Evolutionary conservation across 2,888 invertebrate genomes (phyloP), one percentile per base, ranked within the genome.

Genomic region (Crepidodera aurea): DNA sequence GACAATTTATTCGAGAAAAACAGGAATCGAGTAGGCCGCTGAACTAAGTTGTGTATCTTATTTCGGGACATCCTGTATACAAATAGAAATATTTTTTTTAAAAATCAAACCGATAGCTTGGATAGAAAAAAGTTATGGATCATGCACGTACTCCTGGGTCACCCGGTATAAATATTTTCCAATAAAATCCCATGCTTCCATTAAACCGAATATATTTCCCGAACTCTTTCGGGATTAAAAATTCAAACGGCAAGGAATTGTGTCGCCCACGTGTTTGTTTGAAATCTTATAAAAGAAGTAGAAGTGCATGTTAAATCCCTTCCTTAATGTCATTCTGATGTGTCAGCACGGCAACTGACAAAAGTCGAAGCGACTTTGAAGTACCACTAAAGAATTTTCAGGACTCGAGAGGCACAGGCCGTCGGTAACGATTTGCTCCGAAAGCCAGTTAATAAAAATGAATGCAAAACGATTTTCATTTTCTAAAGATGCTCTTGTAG

Each of bases 271-370:
- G 15, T 27, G 48, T 48, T 48, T 27, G 48, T 48, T 48, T 27
- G 27, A 48, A 48, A 48, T 48, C 16, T 22, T 25, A 25, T 29
- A 10, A 15, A 15, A 42, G 7, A 1, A 15, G 32, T 32, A 32
- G 1, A 29, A 48, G 48, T 15, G 22, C 27, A n/a, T 1, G 27
- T 25, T 29, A 16, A 27, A 16, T 58, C 29, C 22, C 42, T 48
- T 40, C 19, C 29, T 60, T 55, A 58, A 61, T 54, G 61, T 37
- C 42, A 54, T 54, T 64, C 37, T 34, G 64, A 61, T 61, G 60
- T 40, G 57, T 64, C 64, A 64, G 64, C 64, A 61, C 37, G 37
- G 56, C 32, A 50, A 60, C 51, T 51, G 53, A 64, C 48, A 64
- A 64, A 64, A 64, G 60, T 64, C 48, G 60, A 60, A 40, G 60